Percentiles rank a stretch among this genome's conserved stretches.
These are phyloP conservation scores for Kryptolebias marmoratus DNA, from an alignment of 2,113 vertebrate species.

Conservation along the genomic window DNA sequence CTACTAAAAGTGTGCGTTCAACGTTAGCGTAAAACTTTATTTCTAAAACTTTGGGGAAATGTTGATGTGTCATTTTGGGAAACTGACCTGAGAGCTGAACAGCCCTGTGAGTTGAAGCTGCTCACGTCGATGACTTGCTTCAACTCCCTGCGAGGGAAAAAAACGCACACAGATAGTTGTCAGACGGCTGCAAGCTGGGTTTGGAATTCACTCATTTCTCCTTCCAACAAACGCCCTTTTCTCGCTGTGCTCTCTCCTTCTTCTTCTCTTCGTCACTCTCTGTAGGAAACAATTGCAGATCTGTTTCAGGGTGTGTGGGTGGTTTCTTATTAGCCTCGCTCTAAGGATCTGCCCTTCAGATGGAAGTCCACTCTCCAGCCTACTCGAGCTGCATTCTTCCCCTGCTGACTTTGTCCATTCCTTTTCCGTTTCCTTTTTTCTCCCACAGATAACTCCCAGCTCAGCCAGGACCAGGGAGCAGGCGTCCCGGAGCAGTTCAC, in stretches of 20 bases:
- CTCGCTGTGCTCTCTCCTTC: conserved; percentile 40
- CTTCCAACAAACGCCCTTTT: conserved; percentile 64
- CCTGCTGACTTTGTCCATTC: conserved; percentile 21
- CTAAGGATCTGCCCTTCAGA: conserved; percentile 61
- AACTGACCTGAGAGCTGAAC: conserved; percentile 31
- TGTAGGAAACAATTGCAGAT: conserved; percentile 85
- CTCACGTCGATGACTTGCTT: conserved; percentile 22
- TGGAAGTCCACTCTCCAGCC: conserved; percentile 63
- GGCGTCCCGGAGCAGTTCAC: conserved; percentile 95
- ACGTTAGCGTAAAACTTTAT: conserved; percentile 8
- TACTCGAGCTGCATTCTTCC: conserved; percentile 61
- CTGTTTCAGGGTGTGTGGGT: conserved; percentile 84
- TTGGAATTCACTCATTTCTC: conserved; percentile 83
- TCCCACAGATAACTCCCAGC: conserved; percentile 74
- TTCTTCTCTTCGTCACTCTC: conserved; percentile 58
- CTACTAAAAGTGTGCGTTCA: neutral
- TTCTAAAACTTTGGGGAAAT: conserved; percentile 13
- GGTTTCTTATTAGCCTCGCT: conserved; percentile 72
- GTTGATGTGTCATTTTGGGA: conserved; percentile 50
- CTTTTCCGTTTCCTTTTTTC: conserved; percentile 21
- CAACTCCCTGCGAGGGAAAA: conserved; percentile 15
- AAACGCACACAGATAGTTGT: conserved; percentile 47
- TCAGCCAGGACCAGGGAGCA: conserved; percentile 79
- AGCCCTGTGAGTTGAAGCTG: conserved; percentile 13
- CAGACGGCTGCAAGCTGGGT: conserved; percentile 76